Conservation (phyloP, 2,888 invertebrate genomes). For the Heliconius ethilla region DNA sequence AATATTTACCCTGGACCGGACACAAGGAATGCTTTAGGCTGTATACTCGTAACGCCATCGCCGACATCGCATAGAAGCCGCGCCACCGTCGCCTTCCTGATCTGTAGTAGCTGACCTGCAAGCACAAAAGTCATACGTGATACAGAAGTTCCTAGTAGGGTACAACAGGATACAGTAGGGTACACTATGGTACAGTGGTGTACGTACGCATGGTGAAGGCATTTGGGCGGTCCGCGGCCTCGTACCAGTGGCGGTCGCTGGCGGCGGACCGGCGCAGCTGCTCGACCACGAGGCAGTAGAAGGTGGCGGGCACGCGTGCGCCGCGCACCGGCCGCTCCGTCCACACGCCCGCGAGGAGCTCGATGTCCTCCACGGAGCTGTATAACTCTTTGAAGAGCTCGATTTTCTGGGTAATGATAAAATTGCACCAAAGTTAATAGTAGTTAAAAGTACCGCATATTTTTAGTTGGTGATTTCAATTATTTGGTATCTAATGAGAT, state of each 20-base stretch:
- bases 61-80: conserved; percentile 60
- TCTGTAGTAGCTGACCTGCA: conserved; percentile 59
- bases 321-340: conserved; percentile 90
- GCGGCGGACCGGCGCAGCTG: conserved; percentile 89
- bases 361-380: conserved; percentile 88
- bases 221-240: conserved; percentile 52
- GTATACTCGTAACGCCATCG: conserved; percentile 58
- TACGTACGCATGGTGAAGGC: conserved; percentile 54
- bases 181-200: not conserved
- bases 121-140: not conserved
- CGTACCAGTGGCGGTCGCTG: conserved; percentile 91
- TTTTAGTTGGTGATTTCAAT: too few relatives aligned
- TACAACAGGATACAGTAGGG: not conserved
- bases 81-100: conserved; percentile 59
- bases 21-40: conserved; percentile 56
- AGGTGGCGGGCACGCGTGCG: conserved; percentile 91
- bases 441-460: too few relatives aligned
- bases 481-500: too few relatives aligned
- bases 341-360: conserved; percentile 92
- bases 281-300: conserved; percentile 92
- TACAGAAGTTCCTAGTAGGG: not conserved
- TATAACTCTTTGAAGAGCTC: conserved; percentile 49
- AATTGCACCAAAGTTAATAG: not conserved
- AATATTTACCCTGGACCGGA: conserved; percentile 50
- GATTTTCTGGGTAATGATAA: not conserved